Evolutionary conservation across 1,140 invertebrate genomes (phyloP), one percentile per base, ranked within the genome.

Genomic region (Caerostris extrusa): DNA sequence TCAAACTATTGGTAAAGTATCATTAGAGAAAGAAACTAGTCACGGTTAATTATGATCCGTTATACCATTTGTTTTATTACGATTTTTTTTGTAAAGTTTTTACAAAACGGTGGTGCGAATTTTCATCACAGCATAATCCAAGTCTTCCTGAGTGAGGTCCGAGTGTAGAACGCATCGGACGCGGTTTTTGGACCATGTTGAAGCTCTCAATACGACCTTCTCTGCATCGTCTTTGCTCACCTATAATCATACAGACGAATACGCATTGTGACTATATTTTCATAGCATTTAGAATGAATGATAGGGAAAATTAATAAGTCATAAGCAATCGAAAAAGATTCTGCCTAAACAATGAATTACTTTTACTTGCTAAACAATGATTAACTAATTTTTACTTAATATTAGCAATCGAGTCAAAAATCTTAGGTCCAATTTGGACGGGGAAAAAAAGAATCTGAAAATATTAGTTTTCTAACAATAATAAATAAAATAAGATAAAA

Each of bases 151-250:
- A 61, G 85, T 81, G 7, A 93, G 10, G 19, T 93, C 92, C 7
- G 92, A 93, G 19, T 93, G 92, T 19, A 93, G 69, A 50, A 93
- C 92, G 56, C 83, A 89, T n/a, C 92, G 85, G 56, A 88, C 92
- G 14, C 92, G 67, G 8, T 93, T 93, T 60, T 50, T 81, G 50
- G n/a, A 88, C 92, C 92, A 93, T 6, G 67, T 7, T 5, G n/a
- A 77, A 60, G 55, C 64, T 81, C 64, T 93, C 19, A 93, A 85
- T 14, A 88, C 64, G 5, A 93, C 92, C 61, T 93, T 34, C n/a
- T 81, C 92, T 61, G 61, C 34, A 56, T 93, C 92, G 12, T 60
- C 69, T 61, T 53, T 55, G 10, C n/a, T 61, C 14, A 93, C 64
- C 92, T 93, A 50, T 10, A 91, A 85, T 3, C 55, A n/a, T 19